These are phyloP conservation scores for Tachystola acroxantha DNA, from an alignment of 2,888 invertebrate genomes.

Conservation along the genomic window DNA sequence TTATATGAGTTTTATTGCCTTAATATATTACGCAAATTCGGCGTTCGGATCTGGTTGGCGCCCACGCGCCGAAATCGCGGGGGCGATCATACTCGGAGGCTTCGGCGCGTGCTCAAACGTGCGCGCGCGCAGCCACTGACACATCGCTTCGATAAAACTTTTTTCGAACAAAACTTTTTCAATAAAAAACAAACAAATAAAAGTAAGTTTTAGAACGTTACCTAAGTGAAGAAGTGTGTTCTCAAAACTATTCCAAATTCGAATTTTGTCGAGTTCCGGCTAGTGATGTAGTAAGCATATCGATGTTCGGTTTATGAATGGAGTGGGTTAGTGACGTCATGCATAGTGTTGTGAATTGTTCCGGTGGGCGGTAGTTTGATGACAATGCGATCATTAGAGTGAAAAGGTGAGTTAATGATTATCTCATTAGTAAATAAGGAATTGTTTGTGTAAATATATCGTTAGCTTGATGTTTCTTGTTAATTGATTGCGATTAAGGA, in stretches of 20 bases:
- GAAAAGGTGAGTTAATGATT: conserved; percentile 63
- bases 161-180: conserved; percentile 28
- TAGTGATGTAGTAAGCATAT: conserved; percentile 38
- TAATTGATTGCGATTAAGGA: too few relatives aligned
- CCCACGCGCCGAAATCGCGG: conserved; percentile 70
- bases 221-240: conserved; percentile 9
- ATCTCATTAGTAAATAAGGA: conserved; percentile 34
- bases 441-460: conserved; percentile 33
- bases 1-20: conserved; percentile 43
- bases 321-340: conserved; percentile 71
- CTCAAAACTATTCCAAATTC: conserved; percentile 21
- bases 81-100: conserved; percentile 65
- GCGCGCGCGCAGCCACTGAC: conserved; percentile 61
- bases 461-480: not conserved
- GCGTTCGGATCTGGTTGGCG: conserved; percentile 47
- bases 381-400: conserved; percentile 72
- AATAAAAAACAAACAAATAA: conserved; percentile 6
- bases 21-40: conserved; percentile 72
- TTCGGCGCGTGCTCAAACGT: conserved; percentile 67
- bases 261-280: conserved; percentile 20
- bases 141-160: conserved; percentile 50
- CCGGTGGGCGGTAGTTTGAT: conserved; percentile 56
- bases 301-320: conserved; percentile 65
- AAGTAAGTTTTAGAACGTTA: too few relatives aligned
- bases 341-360: conserved; percentile 65